Evolutionary conservation across 2,888 invertebrate species (phyloP), one percentile per base, ranked within the genome.

Genomic region (Carcina quercana): DNA sequence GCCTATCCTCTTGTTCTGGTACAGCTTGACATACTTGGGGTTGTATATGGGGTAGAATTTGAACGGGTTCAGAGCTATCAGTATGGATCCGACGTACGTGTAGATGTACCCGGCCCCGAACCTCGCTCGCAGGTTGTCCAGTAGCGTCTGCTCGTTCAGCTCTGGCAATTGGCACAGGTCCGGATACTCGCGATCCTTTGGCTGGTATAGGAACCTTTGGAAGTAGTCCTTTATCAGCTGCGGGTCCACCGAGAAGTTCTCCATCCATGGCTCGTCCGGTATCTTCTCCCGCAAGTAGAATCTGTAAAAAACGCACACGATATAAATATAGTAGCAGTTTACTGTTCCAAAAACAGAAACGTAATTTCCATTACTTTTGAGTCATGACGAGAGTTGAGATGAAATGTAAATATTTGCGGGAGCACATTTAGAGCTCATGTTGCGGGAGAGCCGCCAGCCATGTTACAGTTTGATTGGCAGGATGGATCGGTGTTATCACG

Each of bases 11-110:
- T 95, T 89, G 79, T 95, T 96, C 79, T 97, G 97, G 79, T 97
- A 98, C 52, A 97, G 80, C 74, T 96, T 94, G 47, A 97, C 97
- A 85, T 96, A 97, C 79, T 97, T 97, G 27, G 97, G 97, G 82
- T 97, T 97, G 86, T 97, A 98, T 50, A 98, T 97, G 13, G 97
- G 97, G 74, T 96, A 96, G 76, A 97, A 97, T 84, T 93, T 93
- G 76, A 96, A 96, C 7, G 93, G 93, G 72, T 97, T 97, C 43
- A 97, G 91, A 30, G 97, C 96, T 58, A 98, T 96, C 37, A 98
- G 86, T 64, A 98, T 97, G 33, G 95, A 95, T 32, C 97, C 97
- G 46, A 97, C 96, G 59, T 97, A 97, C 6, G 97, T 97, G 78
- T 97, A 97, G 56, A 97, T 97, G 73, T 96, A 95, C 28, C 96